Evolutionary conservation across 2,797 vertebrate genomes (phyloP), one percentile per base, ranked within the genome.

Genomic region (Poeciliopsis paucimaculata): DNA sequence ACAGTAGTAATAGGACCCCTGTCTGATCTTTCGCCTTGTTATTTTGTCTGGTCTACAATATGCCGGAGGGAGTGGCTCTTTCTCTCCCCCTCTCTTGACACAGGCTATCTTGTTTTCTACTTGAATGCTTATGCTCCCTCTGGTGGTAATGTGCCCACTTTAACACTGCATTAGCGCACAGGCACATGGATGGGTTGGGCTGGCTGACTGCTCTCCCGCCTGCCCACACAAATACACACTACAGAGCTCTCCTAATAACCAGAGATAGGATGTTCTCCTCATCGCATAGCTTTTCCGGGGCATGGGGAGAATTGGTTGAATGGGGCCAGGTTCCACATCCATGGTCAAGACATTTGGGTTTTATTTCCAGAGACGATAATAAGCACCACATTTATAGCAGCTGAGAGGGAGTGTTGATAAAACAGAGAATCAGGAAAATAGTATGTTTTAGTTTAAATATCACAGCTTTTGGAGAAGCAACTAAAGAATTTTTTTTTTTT

Each of bases 91-190:
- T 76, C 94, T 92, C 94, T 93, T 94, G 90, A 95, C 94, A 95
- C 87, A 82, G 92, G 90, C 92, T 89, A 87, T 92, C 93, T 95
- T 95, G 93, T 95, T 96, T 96, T 96, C 93, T 94, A 92, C 94
- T 95, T 94, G 94, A 95, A 94, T 94, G 93, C 94, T 95, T 94
- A 95, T 96, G 94, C 95, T 96, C 96, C 95, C 96, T 96, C 95
- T 96, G 95, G 95, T 96, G 95, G 95, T 95, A 96, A 95, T 95
- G 92, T 93, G 92, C 93, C 93, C 94, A 92, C 93, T 96, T 95
- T 95, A 95, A 95, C 94, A 93, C 91, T 90, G 93, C 93, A 95
- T 94, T 95, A 95, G 91, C 77, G 89, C 91, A 94, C 92, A 94
- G 89, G 87, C 89, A 89, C 88, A 85, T 39, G 43, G 88, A 87